Evolutionary conservation across 92 coral and sea anemone species (phyloP), one percentile per base, ranked within the genome.

Genomic region (Phenganax subtilis): DNA sequence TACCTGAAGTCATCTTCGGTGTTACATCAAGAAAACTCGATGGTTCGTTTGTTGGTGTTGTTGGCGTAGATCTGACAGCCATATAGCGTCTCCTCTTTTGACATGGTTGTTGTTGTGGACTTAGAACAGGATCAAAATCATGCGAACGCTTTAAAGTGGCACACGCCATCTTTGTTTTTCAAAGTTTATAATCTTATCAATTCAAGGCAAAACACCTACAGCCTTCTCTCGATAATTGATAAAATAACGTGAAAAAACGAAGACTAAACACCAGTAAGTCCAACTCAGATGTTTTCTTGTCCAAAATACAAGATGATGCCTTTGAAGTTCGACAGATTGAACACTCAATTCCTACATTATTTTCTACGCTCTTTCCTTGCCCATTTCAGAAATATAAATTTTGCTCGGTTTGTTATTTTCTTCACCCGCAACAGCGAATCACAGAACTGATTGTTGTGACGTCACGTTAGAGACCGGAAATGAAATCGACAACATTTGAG

Each of bases 31-130:
- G 79, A 85, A 96, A 96, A 55, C 91, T 92, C 57, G 99, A 96
- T 78, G 92, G 93, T 28, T 87, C 84, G 37, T 84, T 87, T 54
- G 90, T 81, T 55, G 96, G 56, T 37, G 89, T 75, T 54, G 99
- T 72, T 17, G 97, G 76, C 16, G 91, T 78, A 15, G 90, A 66
- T 57, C 89, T 80, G 44, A 88, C 72, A 76, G 99, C 91, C 69
- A 87, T 84, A 52, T 97, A 94, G 82, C 98, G 88, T 72, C 98
- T 90, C 72, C 98, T 87, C 66, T 94, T 94, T 17, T 97, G 92
- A 57, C 97, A 92, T 59, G 99, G 99, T 77, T 94, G 98, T 76
- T 92, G 98, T 82, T 96, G 99, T 66, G 97, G 96, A 66, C 97
- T 96, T 47, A 93, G 81, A 47, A 96, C 85, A n/a, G 99, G 97